A percentile compares a stretch with the other conserved stretches of the same genome.
Conservation (phyloP, 2,888 invertebrate genomes). For the Catocala fraxini region DNA sequence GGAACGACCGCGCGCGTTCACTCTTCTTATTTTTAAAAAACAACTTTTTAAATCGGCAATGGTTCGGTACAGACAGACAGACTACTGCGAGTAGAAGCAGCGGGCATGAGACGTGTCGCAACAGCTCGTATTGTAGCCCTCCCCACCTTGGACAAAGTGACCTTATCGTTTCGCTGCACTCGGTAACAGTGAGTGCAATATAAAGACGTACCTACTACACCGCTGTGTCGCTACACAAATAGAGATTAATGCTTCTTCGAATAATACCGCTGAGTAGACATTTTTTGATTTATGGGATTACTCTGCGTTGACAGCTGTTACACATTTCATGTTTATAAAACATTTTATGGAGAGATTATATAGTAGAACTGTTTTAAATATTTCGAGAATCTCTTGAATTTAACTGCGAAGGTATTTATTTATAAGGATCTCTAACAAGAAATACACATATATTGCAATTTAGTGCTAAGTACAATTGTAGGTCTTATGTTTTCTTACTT, state of each 20-base stretch:
- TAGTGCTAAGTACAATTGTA: too few relatives aligned
- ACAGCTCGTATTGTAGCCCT: conserved; percentile 63
- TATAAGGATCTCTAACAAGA: too few relatives aligned
- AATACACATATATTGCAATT: too few relatives aligned
- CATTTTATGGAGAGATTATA: too few relatives aligned
- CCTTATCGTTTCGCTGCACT: conserved; percentile 83
- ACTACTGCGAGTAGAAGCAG: conserved; percentile 33
- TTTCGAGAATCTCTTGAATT: too few relatives aligned
- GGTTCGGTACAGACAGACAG: conserved; percentile 52
- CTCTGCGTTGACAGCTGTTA: neutral
- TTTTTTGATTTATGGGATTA: conserved; percentile 10
- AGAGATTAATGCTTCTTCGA: conserved; percentile 30
- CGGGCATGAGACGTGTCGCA: conserved; percentile 60
- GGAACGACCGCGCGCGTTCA: conserved; percentile 63
- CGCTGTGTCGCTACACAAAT: conserved; percentile 35
- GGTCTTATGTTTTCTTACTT: too few relatives aligned
- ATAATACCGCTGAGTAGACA: conserved; percentile 28
- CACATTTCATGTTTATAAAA: neutral
- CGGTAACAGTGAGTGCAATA: conserved; percentile 70
- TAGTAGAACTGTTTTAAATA: too few relatives aligned
- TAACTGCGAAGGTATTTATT: too few relatives aligned
- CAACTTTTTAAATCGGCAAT: conserved; percentile 61
- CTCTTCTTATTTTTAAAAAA: conserved; percentile 68
- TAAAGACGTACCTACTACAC: conserved; percentile 54
- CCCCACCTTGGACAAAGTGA: conserved; percentile 77